phyloP scores from a whole-genome alignment of 1,140 invertebrate genomes.

The Megalopta genalis region DNA sequence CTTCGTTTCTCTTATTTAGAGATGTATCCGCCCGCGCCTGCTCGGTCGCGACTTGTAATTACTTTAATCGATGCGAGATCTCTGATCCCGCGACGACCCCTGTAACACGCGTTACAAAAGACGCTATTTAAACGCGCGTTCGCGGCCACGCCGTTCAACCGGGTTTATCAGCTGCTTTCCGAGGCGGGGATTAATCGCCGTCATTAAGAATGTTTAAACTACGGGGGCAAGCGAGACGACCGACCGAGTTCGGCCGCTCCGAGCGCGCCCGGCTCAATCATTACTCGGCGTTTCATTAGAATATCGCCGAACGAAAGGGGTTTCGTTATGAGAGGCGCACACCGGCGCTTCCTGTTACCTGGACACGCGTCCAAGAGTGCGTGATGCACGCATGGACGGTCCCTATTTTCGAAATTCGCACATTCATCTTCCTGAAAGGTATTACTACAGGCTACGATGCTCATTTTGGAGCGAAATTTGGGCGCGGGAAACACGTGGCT shows the following conservation, averaged over 20 bases:
- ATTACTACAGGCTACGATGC: too few relatives aligned
- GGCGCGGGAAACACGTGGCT: too few relatives aligned
- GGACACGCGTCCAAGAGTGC: constrained; percentile 62
- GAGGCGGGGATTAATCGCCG: neutral
- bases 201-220: neutral
- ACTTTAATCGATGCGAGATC: constrained; percentile 41
- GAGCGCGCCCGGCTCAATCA: constrained; percentile 62
- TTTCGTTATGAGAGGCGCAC: constrained; percentile 76
- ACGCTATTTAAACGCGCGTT: neutral
- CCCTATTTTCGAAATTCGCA: constrained; percentile 9
- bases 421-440: neutral
- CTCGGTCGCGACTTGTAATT: constrained; percentile 29
- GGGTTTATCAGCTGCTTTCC: neutral
- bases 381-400: constrained; percentile 65
- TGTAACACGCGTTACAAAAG: constrained; percentile 25
- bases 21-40: constrained; percentile 6
- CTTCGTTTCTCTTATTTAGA: neutral
- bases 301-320: constrained; percentile 75
- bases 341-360: constrained; percentile 67
- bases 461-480: too few relatives aligned
- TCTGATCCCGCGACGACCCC: constrained; percentile 20
- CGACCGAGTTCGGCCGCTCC: constrained; percentile 10
- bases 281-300: constrained; percentile 76
- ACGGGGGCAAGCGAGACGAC: neutral
- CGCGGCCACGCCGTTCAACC: neutral